Percentiles rank a stretch among this genome's conserved stretches.
phyloP scores from a whole-genome alignment of 2,888 invertebrate species.

The Parnassius apollo region DNA sequence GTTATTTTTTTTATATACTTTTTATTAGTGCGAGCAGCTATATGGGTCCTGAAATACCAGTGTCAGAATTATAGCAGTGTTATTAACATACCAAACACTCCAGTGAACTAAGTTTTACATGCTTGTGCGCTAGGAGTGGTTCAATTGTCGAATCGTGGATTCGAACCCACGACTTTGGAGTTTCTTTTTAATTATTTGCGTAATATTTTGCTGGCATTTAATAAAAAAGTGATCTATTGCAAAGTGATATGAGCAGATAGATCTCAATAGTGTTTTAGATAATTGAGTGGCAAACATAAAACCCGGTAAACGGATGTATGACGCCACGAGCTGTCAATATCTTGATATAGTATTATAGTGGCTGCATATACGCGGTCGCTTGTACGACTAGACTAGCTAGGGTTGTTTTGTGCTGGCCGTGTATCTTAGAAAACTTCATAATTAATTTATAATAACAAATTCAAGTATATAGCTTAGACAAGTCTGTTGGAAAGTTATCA shows the following conservation, averaged over 20 bases:
- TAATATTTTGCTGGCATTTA: neutral
- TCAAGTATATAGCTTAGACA: too few relatives aligned
- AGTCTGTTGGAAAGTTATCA: too few relatives aligned
- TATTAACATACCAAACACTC: too few relatives aligned
- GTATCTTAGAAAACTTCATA: neutral
- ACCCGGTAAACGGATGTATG: conserved; percentile 16
- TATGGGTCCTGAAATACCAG: too few relatives aligned
- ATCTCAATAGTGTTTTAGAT: conserved; percentile 3
- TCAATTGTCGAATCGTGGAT: too few relatives aligned
- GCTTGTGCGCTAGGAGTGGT: too few relatives aligned
- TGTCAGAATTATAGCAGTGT: too few relatives aligned
- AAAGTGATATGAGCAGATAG: conserved; percentile 3
- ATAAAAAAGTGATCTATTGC: neutral
- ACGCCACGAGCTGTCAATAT: conserved; percentile 16
- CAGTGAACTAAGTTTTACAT: too few relatives aligned
- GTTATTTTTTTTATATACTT: too few relatives aligned
- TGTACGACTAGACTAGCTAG: conserved; percentile 14
- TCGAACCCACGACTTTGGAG: too few relatives aligned
- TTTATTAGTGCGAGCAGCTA: too few relatives aligned
- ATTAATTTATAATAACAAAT: neutral
- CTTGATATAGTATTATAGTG: conserved; percentile 23
- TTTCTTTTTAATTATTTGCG: too few relatives aligned
- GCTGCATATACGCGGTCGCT: conserved; percentile 10
- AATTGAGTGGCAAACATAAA: conserved; percentile 21
- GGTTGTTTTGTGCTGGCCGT: conserved; percentile 15